A percentile compares a stretch with the other conserved stretches of the same genome.
These are phyloP conservation scores for Lasius fuliginosus DNA, from an alignment of 2,888 invertebrate genomes.

Conservation along the genomic window DNA sequence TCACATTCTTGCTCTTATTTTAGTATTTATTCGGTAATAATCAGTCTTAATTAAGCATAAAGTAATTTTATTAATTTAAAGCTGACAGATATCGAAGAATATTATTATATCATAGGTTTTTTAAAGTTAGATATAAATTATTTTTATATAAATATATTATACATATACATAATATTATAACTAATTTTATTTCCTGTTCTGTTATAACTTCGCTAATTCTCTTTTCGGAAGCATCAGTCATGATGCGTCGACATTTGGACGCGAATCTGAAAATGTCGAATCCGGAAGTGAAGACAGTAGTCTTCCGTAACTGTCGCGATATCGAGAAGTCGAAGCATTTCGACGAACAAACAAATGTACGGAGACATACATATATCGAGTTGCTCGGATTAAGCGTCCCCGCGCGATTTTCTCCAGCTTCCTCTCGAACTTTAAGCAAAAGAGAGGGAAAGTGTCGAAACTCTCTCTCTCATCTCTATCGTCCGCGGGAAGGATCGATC, in stretches of 20 bases:
- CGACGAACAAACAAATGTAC: not conserved
- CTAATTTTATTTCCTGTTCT: not conserved
- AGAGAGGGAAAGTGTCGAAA: constrained; percentile 55
- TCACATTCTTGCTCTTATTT: not conserved
- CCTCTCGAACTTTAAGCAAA: constrained; percentile 42
- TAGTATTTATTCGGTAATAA: not conserved
- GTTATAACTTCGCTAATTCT: not conserved
- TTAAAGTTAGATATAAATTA: not conserved
- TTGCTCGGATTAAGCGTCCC: not conserved
- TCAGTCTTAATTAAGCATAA: not conserved
- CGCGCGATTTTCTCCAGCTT: not conserved
- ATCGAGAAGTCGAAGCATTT: not conserved
- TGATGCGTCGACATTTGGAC: not conserved
- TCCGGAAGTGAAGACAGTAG: not conserved
- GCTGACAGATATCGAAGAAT: not conserved
- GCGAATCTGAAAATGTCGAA: no score
- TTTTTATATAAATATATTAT: not conserved
- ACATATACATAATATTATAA: not conserved
- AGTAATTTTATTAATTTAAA: not conserved
- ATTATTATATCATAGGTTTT: not conserved
- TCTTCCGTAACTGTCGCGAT: not conserved
- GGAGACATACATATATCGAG: not conserved
- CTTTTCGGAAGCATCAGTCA: not conserved
- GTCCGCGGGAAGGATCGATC: constrained; percentile 35
- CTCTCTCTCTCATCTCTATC: constrained; percentile 17